These are phyloP conservation scores for Lacerta agilis DNA, from an alignment of 2,797 vertebrate genomes.

Conservation along the genomic window DNA sequence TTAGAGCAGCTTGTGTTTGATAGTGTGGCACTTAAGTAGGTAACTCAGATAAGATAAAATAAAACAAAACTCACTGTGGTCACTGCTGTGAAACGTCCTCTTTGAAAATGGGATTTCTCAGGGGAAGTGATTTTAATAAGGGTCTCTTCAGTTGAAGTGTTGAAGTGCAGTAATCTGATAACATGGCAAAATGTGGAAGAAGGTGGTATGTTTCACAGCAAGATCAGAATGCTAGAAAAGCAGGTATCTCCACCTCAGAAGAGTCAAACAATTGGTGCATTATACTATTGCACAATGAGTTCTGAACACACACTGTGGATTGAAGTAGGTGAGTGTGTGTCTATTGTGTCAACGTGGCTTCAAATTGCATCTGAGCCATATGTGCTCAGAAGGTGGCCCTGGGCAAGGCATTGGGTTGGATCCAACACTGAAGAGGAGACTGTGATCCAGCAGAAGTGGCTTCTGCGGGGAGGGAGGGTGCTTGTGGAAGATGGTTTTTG, in stretches of 20 bases:
- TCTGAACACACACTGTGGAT: neutral
- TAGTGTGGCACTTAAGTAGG: neutral
- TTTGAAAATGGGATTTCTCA: neutral
- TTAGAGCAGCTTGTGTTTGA: neutral
- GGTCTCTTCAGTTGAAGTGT: neutral
- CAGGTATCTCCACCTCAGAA: neutral
- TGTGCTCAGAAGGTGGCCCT: neutral
- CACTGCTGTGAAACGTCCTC: neutral
- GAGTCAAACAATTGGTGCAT: constrained; percentile 6
- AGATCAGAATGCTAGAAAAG: constrained; percentile 27
- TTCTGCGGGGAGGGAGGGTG: neutral
- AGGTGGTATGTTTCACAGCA: neutral
- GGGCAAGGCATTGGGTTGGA: neutral
- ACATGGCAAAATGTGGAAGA: neutral
- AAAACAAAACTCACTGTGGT: neutral
- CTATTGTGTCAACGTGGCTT: neutral
- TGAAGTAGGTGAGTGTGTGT: too few species aligned
- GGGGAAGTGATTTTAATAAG: neutral
- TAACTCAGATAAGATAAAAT: neutral
- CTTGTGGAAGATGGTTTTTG: neutral
- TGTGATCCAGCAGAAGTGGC: neutral
- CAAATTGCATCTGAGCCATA: neutral
- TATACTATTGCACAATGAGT: neutral
- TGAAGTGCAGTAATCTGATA: neutral
- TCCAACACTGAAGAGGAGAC: neutral